phyloP scores from a whole-genome alignment of 2,797 vertebrate species.

The Eospalax fontanierii region DNA sequence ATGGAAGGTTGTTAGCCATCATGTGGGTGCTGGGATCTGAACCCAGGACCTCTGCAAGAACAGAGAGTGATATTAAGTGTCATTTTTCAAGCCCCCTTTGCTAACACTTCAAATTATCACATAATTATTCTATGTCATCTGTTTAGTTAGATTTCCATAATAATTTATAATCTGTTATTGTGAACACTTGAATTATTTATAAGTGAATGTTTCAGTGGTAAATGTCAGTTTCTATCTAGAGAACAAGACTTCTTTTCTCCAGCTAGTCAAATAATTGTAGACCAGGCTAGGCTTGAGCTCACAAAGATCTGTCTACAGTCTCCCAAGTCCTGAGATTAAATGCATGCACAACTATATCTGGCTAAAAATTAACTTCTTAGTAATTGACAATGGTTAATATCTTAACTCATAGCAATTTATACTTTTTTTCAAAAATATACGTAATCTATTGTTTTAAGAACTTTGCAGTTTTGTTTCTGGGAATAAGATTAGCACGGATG shows the following conservation, averaged over 20 bases:
- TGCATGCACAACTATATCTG: too few species aligned
- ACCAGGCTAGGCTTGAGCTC: too few species aligned
- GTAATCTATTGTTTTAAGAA: not conserved
- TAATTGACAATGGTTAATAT: not conserved
- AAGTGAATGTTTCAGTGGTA: slow-evolving; percentile 5
- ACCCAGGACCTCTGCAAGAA: too few species aligned
- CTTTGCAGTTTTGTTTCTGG: not conserved
- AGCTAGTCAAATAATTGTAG: slow-evolving; percentile 23
- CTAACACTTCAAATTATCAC: not conserved
- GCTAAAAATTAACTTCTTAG: not conserved
- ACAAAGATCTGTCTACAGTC: too few species aligned
- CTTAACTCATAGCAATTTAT: not conserved
- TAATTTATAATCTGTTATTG: slow-evolving; percentile 3
- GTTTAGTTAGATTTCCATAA: slow-evolving; percentile 25
- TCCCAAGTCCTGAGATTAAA: too few species aligned
- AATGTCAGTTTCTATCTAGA: slow-evolving; percentile 23
- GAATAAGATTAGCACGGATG: not conserved
- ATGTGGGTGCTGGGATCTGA: too few species aligned
- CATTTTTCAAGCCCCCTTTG: not conserved
- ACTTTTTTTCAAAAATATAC: not conserved
- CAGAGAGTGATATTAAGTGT: too few species aligned
- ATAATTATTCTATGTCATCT: slow-evolving; percentile 18
- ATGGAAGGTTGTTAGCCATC: too few species aligned
- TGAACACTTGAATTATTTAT: slow-evolving; percentile 53
- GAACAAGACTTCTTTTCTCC: slow-evolving; percentile 9